Base-by-base conservation (phyloP, 2,797 vertebrate species). In the Eleutherodactylus coqui region DNA sequence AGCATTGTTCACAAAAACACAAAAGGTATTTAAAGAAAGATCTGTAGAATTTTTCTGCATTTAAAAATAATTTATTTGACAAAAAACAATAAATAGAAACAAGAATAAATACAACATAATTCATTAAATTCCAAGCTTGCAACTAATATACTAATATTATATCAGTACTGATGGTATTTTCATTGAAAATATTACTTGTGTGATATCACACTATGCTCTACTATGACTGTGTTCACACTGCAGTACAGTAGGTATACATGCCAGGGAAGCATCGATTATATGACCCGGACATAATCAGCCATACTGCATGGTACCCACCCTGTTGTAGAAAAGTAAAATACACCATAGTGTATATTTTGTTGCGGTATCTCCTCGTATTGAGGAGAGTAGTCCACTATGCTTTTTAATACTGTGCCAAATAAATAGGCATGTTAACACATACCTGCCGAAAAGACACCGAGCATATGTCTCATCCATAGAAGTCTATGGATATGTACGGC, bases 71-170 rank as follows among this genome's bases (percentile, higher is more conserved):
- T 79, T 62, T 79, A 62, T 62, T 79, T 41, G 24, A 41, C 49
- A 38, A 43, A 43, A n/a, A 58, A 27, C 10, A 55, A 58, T 36
- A 27, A 58, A 58, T 79, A 62, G 10, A 1, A 6, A 79, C 55
- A n/a, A 79, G 51, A 79, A 79, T 79, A 79, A 79, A 79, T 79
- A 79, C 27, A n/a, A 75, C 5, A 14, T 29, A 24, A 6, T 6
- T 32, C 21, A 55, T 27, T 36, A 78, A 43, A 76, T 53, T n/a
- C 60, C 4, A 10, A 78, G 4, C 21, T 2, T 36, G 51, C 76
- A 58, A 38, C 47, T 9, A 53, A 53, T 24, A 53, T 49, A 53
- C 17, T 45, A 76, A 34, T 3, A 6, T 53, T 16, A 45, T 45
- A 45, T 45, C 34, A 38, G 29, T 60, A 43, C 47, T 24, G 47